phyloP scores from a whole-genome alignment of 2,888 invertebrate species.

The Lasioglossum malachurum region DNA sequence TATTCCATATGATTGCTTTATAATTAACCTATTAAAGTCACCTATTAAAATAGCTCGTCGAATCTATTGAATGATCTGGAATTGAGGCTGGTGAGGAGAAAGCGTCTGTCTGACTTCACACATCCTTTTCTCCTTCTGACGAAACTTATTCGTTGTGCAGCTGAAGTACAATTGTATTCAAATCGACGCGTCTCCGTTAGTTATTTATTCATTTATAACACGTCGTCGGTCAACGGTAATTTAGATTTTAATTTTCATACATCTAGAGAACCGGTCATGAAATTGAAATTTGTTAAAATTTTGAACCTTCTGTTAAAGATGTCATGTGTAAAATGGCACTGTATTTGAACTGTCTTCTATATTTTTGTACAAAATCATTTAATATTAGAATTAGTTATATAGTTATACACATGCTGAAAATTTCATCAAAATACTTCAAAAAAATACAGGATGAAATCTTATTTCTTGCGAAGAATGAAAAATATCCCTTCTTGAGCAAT shows the following conservation, averaged over 20 bases:
- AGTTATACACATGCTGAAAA: too few species aligned
- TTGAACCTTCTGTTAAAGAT: background rate
- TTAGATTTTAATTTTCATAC: background rate
- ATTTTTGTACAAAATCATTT: background rate
- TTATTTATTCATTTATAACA: background rate
- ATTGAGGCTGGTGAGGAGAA: slow-evolving; percentile 6
- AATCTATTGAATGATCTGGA: background rate
- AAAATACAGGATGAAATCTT: too few species aligned
- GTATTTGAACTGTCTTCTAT: background rate
- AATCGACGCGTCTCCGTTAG: background rate
- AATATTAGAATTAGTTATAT: background rate
- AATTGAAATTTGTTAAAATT: background rate
- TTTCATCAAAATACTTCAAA: too few species aligned
- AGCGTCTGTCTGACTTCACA: background rate
- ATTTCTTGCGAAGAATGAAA: background rate
- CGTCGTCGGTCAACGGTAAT: background rate
- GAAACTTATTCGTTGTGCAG: background rate
- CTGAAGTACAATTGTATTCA: slow-evolving; percentile 8
- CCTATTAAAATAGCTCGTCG: background rate
- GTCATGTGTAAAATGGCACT: too few species aligned
- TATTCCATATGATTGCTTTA: background rate
- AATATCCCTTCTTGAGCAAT: background rate
- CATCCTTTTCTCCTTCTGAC: slow-evolving; percentile 16
- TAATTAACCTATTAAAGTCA: background rate
- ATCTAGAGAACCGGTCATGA: background rate